phyloP scores from a whole-genome alignment of 2,797 vertebrate genomes.

The Florisuga fusca region DNA sequence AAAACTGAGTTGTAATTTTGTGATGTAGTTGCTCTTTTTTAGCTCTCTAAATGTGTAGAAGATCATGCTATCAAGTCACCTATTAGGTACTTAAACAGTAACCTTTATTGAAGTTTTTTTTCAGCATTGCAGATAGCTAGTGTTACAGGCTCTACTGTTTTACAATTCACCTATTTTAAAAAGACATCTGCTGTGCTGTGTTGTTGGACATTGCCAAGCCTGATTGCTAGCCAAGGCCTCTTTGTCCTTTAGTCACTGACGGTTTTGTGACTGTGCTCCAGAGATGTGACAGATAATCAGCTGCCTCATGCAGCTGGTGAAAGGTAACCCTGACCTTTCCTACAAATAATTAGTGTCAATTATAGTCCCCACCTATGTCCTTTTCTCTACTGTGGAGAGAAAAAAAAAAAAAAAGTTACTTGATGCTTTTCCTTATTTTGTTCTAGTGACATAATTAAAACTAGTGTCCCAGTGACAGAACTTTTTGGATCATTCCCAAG shows the following conservation, averaged over 20 bases:
- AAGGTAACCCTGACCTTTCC: slow-evolving; percentile 58
- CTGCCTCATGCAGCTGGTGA: slow-evolving; percentile 4
- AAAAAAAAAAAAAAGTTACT: accelerated
- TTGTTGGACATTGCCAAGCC: background rate
- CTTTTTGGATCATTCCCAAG: background rate
- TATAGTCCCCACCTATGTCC: slow-evolving; percentile 12
- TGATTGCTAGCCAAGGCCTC: slow-evolving; percentile 30
- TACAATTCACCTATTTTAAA: slow-evolving; percentile 46
- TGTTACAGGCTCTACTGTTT: background rate
- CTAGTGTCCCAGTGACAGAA: background rate
- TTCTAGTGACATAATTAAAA: background rate
- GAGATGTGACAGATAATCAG: slow-evolving; percentile 51
- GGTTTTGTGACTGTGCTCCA: slow-evolving; percentile 33
- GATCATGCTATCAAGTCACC: background rate
- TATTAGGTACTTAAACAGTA: background rate
- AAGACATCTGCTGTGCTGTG: slow-evolving; percentile 45
- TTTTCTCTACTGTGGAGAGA: background rate
- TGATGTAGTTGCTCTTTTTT: background rate
- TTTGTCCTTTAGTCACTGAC: slow-evolving; percentile 46
- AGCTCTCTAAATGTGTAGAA: background rate
- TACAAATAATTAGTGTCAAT: slow-evolving; percentile 52
- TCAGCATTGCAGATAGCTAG: background rate
- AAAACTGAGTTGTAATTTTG: background rate
- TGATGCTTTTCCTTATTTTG: background rate
- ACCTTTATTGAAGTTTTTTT: background rate